Evolutionary conservation across 1,140 invertebrate genomes (phyloP), one percentile per base, ranked within the genome.

Genomic region (Saccostrea glomerata): DNA sequence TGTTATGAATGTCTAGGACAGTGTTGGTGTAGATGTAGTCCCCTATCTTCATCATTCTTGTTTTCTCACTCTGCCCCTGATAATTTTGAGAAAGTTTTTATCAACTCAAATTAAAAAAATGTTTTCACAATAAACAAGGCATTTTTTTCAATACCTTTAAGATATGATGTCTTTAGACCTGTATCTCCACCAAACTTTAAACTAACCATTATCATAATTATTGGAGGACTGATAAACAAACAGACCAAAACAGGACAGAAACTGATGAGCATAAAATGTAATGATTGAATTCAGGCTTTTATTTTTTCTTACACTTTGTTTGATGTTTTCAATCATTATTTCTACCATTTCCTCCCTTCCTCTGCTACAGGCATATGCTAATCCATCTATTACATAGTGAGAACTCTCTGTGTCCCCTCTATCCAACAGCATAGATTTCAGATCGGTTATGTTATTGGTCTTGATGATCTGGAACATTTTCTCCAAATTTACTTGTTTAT

Each of bases 331-430:
- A 55, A 91, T 86, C 25, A 92, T 55, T 55, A 86, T 60, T 1
- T 88, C 73, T 47, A 90, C 84, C 56, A 91, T 86, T 4, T 90
- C 87, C 47, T 58, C 73, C 15, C 85, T 70, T 23, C 90, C 89
- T 6, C 84, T 88, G 20, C 88, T 84, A 90, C 90, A 90, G 9
- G 90, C 90, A 20, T 89, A 77, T 0, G 88, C 89, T 3, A 92
- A 91, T 23, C 88, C 90, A 20, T 87, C 85, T 20, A 60, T 17
- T 60, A n/a, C 36, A 86, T 85, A 87, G 25, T 87, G n/a, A n/a
- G n/a, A n/a, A n/a, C n/a, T n/a, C n/a, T n/a, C 40, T 17, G 84
- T 30, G 20, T 89, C 87, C n/a, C 73, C 89, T 17, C 84, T 87
- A 15, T 54, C 55, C 15, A 84, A 84, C 36, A 91, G 40, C 40